These are phyloP conservation scores for Scaeva pyrastri DNA, from an alignment of 2,888 invertebrate genomes.

Conservation along the genomic window DNA sequence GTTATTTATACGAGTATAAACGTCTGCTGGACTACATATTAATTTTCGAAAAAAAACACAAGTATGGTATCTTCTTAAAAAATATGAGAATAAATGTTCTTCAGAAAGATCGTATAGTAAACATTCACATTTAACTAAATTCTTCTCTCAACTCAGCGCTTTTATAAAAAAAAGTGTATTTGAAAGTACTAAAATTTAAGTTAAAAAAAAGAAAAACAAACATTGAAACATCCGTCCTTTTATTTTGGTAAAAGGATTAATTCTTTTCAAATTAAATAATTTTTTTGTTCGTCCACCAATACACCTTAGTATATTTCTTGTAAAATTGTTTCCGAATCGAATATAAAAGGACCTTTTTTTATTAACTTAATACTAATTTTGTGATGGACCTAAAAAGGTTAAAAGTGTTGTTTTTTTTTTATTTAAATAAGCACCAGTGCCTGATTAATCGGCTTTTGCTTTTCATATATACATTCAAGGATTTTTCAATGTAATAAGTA, in stretches of 20 bases:
- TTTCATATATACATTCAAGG: neutral
- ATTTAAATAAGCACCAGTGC: neutral
- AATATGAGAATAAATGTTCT: too few species aligned
- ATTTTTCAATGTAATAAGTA: conserved; percentile 4
- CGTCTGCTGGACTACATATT: too few species aligned
- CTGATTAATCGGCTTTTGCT: conserved; percentile 15
- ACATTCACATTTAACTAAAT: too few species aligned
- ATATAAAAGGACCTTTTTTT: neutral
- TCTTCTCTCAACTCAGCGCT: too few species aligned
- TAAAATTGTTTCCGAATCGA: neutral
- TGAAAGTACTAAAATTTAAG: too few species aligned
- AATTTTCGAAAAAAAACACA: too few species aligned
- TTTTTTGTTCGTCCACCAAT: neutral
- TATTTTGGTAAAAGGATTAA: neutral
- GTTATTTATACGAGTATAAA: too few species aligned
- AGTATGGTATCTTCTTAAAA: too few species aligned
- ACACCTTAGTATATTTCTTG: neutral
- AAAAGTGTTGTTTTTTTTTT: conserved; percentile 2
- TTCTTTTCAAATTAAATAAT: neutral
- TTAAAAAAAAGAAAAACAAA: neutral
- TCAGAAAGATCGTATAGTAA: too few species aligned
- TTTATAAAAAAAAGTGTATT: too few species aligned
- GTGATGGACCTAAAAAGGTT: neutral
- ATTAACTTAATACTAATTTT: neutral
- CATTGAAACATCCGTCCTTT: neutral